Conservation (phyloP, 2,888 invertebrate genomes). For the Crocallis elinguaria region DNA sequence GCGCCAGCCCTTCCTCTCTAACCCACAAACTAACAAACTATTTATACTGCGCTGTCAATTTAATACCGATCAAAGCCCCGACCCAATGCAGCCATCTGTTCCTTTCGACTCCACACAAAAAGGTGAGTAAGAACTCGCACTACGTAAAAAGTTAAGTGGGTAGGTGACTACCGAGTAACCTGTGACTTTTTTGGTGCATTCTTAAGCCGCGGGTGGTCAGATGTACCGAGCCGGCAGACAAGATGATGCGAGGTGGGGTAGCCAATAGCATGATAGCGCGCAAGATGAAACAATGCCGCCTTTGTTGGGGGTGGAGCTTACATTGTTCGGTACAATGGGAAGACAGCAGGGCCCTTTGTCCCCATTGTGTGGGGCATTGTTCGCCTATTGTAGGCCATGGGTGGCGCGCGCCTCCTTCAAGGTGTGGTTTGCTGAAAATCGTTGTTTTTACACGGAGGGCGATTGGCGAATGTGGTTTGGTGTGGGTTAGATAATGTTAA, state of each 20-base stretch:
- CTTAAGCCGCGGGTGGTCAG: slow-evolving; percentile 58
- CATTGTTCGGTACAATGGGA: slow-evolving; percentile 80
- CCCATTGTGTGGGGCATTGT: slow-evolving; percentile 62
- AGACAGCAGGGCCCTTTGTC: slow-evolving; percentile 76
- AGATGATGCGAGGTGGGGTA: slow-evolving; percentile 36
- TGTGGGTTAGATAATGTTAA: slow-evolving; percentile 16
- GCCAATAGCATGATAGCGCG: slow-evolving; percentile 61
- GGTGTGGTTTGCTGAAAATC: slow-evolving; percentile 57
- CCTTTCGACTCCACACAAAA: slow-evolving; percentile 27
- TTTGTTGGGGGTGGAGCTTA: slow-evolving; percentile 71
- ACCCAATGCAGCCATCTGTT: slow-evolving; percentile 62
- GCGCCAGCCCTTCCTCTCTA: too few species aligned
- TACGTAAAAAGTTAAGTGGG: slow-evolving; percentile 39
- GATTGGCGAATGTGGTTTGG: slow-evolving; percentile 40
- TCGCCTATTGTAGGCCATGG: slow-evolving; percentile 49
- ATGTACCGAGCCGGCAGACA: slow-evolving; percentile 28
- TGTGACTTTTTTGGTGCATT: slow-evolving; percentile 36
- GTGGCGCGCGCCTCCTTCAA: slow-evolving; percentile 43
- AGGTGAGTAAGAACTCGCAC: slow-evolving; percentile 26
- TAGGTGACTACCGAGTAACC: slow-evolving; percentile 15
- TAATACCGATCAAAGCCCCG: slow-evolving; percentile 63
- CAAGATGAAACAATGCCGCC: slow-evolving; percentile 79
- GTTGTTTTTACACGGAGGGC: slow-evolving; percentile 50
- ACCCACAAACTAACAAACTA: background rate
- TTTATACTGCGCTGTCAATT: slow-evolving; percentile 61